Evolutionary conservation across 2,797 vertebrate species (phyloP).

Genomic region (Aplochiton taeniatus): DNA sequence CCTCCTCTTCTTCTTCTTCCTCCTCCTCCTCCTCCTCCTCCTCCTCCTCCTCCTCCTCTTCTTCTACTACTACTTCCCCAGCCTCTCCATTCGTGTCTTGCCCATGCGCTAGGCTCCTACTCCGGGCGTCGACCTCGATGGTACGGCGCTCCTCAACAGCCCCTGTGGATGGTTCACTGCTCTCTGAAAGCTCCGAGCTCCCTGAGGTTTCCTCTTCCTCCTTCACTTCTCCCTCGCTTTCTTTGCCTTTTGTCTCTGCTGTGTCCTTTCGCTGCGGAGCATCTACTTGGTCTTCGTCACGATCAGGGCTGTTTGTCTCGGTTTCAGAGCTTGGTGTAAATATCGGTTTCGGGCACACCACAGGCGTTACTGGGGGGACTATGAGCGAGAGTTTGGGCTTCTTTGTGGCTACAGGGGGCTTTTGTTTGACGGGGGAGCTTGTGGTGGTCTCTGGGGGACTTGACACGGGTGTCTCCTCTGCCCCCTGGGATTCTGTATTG

Average conservation of each 20-base stretch:
- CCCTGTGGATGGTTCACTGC: constrained; percentile 58
- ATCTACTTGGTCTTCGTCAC: constrained; percentile 64
- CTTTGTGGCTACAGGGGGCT: constrained; percentile 87
- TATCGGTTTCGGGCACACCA: constrained; percentile 61
- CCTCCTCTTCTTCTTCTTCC: constrained; percentile 52
- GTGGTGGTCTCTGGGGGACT: constrained; percentile 50
- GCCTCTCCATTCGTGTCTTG: constrained; percentile 64
- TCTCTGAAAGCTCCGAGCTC: constrained; percentile 67
- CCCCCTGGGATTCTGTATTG: constrained; percentile 34
- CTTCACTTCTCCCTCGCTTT: constrained; percentile 64
- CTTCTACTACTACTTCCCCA: constrained; percentile 53
- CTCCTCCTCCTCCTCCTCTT: constrained; percentile 51
- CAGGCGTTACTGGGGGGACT: constrained; percentile 67
- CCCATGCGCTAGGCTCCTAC: constrained; percentile 55
- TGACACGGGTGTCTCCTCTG: constrained; percentile 1
- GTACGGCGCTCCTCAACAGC: constrained; percentile 62
- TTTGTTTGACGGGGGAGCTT: constrained; percentile 78
- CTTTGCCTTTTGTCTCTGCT: constrained; percentile 57
- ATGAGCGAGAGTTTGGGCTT: constrained; percentile 87
- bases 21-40: constrained; percentile 67
- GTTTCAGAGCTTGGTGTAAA: constrained; percentile 43
- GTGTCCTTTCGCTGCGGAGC: constrained; percentile 40
- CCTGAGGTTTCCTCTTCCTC: constrained; percentile 63
- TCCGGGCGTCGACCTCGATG: constrained; percentile 52
- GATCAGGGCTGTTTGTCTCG: constrained; percentile 44